phyloP scores from a whole-genome alignment of 2,113 vertebrate genomes.

The Gobius niger region DNA sequence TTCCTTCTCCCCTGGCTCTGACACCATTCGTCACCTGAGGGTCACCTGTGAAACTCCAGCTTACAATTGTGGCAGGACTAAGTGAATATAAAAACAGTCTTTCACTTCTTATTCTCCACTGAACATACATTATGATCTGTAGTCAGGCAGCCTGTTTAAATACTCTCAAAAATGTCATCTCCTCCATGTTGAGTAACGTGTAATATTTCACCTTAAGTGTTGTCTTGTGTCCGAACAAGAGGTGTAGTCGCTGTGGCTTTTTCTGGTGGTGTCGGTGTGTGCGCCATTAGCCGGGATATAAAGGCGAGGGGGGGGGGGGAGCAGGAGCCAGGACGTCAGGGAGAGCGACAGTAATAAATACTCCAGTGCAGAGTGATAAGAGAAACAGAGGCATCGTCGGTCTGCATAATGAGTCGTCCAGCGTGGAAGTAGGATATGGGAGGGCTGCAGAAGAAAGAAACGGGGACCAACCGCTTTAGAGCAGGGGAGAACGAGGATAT shows the following conservation, averaged over 20 bases:
- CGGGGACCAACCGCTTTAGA: conserved; percentile 19
- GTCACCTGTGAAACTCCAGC: too few relatives aligned
- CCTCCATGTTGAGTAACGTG: background rate
- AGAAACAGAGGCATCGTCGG: conserved; percentile 50
- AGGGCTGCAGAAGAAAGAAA: conserved; percentile 36
- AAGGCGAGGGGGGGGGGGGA: conserved; percentile 29
- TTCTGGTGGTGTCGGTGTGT: background rate
- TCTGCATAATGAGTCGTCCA: conserved; percentile 65
- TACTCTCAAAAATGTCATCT: background rate
- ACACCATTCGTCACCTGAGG: too few relatives aligned
- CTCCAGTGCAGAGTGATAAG: conserved; percentile 68
- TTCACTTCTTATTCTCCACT: too few relatives aligned
- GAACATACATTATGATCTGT: too few relatives aligned
- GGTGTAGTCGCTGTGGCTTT: background rate
- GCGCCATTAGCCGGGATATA: conserved; percentile 36
- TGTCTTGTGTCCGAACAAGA: conserved; percentile 9
- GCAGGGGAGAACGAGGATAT: conserved; percentile 32
- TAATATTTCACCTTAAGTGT: background rate
- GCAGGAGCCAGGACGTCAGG: conserved; percentile 39
- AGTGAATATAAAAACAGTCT: too few relatives aligned
- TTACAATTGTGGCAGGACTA: too few relatives aligned
- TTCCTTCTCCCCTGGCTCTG: too few relatives aligned
- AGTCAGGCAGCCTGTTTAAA: too few relatives aligned
- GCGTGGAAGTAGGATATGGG: conserved; percentile 59
- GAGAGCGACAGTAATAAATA: conserved; percentile 60